Evolutionary conservation across 2,888 invertebrate genomes (phyloP).

Genomic region (Dorcus parallelipipedus): DNA sequence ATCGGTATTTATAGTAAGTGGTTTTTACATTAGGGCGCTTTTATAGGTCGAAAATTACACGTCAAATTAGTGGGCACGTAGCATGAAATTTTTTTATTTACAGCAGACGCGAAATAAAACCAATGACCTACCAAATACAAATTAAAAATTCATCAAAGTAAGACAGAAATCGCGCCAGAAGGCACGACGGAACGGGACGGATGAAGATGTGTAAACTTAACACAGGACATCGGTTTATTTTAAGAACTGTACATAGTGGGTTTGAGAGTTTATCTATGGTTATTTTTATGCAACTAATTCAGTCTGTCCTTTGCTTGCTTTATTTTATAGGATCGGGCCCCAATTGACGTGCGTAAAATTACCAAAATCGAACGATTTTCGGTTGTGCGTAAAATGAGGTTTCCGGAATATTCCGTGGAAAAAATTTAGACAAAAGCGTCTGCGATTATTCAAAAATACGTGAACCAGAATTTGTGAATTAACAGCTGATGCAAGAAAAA

Average conservation of each 20-base stretch:
- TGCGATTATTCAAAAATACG: too few relatives aligned
- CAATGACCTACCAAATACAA: slow-evolving; percentile 19
- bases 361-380: background rate
- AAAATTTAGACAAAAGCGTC: too few relatives aligned
- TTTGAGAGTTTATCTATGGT: slow-evolving; percentile 33
- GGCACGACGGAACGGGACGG: slow-evolving; percentile 27
- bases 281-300: slow-evolving; percentile 37
- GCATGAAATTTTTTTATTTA: slow-evolving; percentile 2
- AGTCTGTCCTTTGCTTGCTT: slow-evolving; percentile 20
- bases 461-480: too few relatives aligned
- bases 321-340: background rate
- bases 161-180: slow-evolving; percentile 6
- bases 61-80: background rate
- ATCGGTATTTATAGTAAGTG: too few relatives aligned
- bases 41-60: too few relatives aligned
- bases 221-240: slow-evolving; percentile 34
- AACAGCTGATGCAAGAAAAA: too few relatives aligned
- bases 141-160: slow-evolving; percentile 19
- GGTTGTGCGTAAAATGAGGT: too few relatives aligned
- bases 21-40: too few relatives aligned
- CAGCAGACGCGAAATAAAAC: slow-evolving; percentile 20
- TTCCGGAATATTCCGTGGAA: too few relatives aligned
- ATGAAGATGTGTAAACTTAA: slow-evolving; percentile 28
- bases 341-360: slow-evolving; percentile 10
- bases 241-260: slow-evolving; percentile 30